Percentiles rank a stretch among this genome's conserved stretches.
phyloP scores from a whole-genome alignment of 2,797 vertebrate species.

The Myotis vivesi region DNA sequence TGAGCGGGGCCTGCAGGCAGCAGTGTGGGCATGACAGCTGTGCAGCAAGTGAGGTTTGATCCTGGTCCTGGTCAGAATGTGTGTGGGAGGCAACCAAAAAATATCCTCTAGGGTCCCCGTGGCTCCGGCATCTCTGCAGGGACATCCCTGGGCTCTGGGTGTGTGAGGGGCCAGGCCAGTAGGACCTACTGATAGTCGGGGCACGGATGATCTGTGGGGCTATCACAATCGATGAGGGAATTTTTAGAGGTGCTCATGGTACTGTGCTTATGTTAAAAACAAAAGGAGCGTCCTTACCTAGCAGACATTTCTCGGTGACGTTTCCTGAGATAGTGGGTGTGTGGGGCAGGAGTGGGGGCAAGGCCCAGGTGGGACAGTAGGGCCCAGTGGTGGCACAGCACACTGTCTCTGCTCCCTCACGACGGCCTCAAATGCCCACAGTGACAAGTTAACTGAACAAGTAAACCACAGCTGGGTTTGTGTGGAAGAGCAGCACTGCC shows the following conservation, averaged over 20 bases:
- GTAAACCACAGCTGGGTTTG: no score
- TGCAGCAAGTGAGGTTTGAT: background rate
- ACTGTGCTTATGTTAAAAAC: background rate
- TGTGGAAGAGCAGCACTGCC: background rate
- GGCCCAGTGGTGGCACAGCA: background rate
- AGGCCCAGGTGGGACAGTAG: rapidly evolving
- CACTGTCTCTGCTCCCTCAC: background rate
- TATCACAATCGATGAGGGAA: background rate
- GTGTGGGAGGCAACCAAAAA: no score
- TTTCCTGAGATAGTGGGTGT: background rate
- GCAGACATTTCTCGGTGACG: background rate
- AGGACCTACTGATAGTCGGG: rapidly evolving
- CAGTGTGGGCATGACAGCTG: background rate
- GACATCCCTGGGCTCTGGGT: background rate
- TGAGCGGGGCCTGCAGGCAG: rapidly evolving
- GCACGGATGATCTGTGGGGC: rapidly evolving
- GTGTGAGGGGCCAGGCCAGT: rapidly evolving
- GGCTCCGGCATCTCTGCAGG: rapidly evolving
- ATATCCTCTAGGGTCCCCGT: background rate
- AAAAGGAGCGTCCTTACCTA: background rate
- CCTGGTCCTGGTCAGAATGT: no score
- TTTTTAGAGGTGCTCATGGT: background rate
- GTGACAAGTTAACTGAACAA: background rate
- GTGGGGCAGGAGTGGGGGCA: rapidly evolving
- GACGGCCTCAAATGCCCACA: background rate